Evolutionary conservation across 2,113 vertebrate species (phyloP).

Genomic region (Caranx melampygus): DNA sequence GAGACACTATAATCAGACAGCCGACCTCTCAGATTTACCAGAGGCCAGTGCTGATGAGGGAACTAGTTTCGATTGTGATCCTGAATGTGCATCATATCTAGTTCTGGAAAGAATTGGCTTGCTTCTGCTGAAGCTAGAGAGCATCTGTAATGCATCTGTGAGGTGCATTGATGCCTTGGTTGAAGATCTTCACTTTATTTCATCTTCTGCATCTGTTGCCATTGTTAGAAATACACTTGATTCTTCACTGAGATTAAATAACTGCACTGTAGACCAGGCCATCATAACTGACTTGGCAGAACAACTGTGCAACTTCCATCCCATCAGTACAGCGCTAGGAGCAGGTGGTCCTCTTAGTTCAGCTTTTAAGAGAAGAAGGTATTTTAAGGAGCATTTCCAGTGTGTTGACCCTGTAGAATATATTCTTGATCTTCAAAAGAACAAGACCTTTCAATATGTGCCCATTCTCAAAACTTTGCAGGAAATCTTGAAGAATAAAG

Average conservation of each 20-base stretch:
- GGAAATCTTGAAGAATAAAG: not conserved
- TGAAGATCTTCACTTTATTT: too few species aligned
- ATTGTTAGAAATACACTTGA: too few species aligned
- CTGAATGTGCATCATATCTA: conserved; percentile 17
- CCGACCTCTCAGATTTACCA: not conserved
- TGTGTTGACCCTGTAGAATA: conserved; percentile 9
- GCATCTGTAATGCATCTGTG: not conserved
- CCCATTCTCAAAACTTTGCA: conserved; percentile 47
- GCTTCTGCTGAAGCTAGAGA: conserved; percentile 5
- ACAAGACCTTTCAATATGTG: conserved; percentile 23
- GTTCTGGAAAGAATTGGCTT: not conserved
- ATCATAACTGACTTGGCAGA: conserved; percentile 1
- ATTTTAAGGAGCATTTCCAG: conserved; percentile 2
- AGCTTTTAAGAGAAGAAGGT: too few species aligned
- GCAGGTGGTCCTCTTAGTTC: too few species aligned
- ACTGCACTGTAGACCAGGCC: conserved; percentile 36
- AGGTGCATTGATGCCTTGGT: conserved; percentile 19
- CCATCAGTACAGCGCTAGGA: too few species aligned
- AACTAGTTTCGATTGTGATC: conserved; percentile 27
- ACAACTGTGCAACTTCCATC: too few species aligned
- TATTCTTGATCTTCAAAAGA: not conserved
- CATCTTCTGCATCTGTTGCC: too few species aligned
- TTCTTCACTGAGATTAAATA: conserved; percentile 6
- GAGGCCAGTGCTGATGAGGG: conserved; percentile 16
- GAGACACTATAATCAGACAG: too few species aligned